phyloP scores from a whole-genome alignment of 2,113 vertebrate genomes.

The Coryphaenoides rupestris region DNA sequence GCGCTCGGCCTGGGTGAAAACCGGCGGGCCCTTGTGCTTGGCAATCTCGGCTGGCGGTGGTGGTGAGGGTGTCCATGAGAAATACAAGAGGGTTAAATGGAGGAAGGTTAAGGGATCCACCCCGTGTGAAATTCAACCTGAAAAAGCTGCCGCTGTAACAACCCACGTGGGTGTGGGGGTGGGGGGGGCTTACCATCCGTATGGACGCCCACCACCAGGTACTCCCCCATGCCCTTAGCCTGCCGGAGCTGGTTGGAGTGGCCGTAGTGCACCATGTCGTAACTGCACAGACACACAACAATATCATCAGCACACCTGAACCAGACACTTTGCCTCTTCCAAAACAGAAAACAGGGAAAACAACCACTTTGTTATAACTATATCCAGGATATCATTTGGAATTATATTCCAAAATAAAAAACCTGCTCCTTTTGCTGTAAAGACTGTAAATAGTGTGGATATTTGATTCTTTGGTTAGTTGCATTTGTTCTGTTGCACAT shows the following conservation, averaged over 20 bases:
- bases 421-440: too few species aligned
- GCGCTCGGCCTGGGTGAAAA: constrained; percentile 94
- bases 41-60: constrained; percentile 84
- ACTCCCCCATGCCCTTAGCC: constrained; percentile 92
- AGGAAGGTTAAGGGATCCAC: too few species aligned
- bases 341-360: too few species aligned
- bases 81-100: not conserved
- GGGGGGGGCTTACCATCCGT: constrained; percentile 96
- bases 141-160: too few species aligned
- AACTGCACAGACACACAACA: constrained; percentile 67
- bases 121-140: too few species aligned
- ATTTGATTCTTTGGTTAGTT: too few species aligned
- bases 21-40: constrained; percentile 95
- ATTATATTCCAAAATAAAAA: too few species aligned
- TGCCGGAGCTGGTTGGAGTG: constrained; percentile 97
- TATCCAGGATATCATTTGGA: too few species aligned
- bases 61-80: not conserved
- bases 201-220: constrained; percentile 90
- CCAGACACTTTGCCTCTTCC: too few species aligned
- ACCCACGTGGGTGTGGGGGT: constrained; percentile 2
- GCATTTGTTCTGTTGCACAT: too few species aligned
- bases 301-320: not conserved
- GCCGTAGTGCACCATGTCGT: constrained; percentile 98
- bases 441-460: too few species aligned
- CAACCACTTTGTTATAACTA: too few species aligned